Evolutionary conservation across 2,113 vertebrate genomes (phyloP), one percentile per base, ranked within the genome.

Genomic region (Podocnemis expansa): DNA sequence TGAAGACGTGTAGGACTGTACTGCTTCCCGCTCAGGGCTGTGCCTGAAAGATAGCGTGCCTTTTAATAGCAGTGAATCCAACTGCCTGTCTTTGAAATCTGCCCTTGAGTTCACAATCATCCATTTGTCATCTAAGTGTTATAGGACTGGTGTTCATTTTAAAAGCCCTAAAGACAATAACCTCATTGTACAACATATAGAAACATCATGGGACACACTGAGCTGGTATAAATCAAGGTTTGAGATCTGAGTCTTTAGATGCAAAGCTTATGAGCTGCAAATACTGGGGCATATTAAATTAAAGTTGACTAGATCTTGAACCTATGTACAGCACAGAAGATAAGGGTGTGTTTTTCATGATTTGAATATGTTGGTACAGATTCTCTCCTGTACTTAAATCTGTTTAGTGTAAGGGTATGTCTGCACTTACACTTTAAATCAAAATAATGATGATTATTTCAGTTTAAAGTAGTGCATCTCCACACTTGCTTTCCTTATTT

Each of bases 101-200:
- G 0, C 14, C 45, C 43, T 6, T 6, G 52, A 3, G 0, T 1
- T 4, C 80, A 5, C 12, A 51, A 2, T 2, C 25, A 9, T 5
- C n/a, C 41, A 21, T 8, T 13, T 31, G 4, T 7, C 45, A 25
- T 2, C 16, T 27, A n/a, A 80, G 0, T 0, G 24, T 27, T 55
- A 34, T 6, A 27, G 10, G 5, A 75, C n/a, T 8, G 2, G 0
- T 34, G 21, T 25, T 75, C 12, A 75, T 75, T 73, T 27, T 25
- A 58, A 79, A 41, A 63, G 17, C 34, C 85, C 63, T 34, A 88
- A 76, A 4, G 76, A 70, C 5, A 52, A 91, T 60, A 41, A 93
- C 91, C 90, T 90, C 94, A 94, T 76, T 2, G 55, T 82, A 16
- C 47, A 5, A 78, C 49, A 4, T 1, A 49, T 60, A 24, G 76